Evolutionary conservation across 2,888 invertebrate species (phyloP), one percentile per base, ranked within the genome.

Genomic region (Epistrophella euchroma): DNA sequence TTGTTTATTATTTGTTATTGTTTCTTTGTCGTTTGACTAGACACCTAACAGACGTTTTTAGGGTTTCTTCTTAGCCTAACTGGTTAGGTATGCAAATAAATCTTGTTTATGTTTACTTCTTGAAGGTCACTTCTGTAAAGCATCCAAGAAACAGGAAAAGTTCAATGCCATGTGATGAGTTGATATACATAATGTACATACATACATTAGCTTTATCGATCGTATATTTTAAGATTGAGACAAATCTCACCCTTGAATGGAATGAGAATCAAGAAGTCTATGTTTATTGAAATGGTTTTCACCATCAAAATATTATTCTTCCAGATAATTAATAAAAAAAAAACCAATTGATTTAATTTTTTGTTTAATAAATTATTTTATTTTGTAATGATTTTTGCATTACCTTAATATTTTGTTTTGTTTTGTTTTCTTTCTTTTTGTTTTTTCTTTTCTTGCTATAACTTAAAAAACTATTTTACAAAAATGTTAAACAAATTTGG

Each of bases 301-400:
- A 22, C 5, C 10, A 50, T 4, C 11, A 19, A 47, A 11, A 13
- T 10, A 28, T 25, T 4, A 32, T 32, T n/a, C n/a, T n/a, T n/a
- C n/a, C n/a, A 32, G 32, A 37, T 22, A 55, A 43, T 19, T 15
- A 35, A 70, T 74, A 74, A 13, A 10, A 43, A 70, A 79, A 74
- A 13, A 10, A 43, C n/a, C 22, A 43, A 43, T 40, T n/a, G 4
- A 32, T n/a, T 85, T 68, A 60, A 76, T 52, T 2, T 80, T 76
- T 84, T 84, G 79, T 79, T 76, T 76, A 85, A 85, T 85, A 85
- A 84, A 79, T 85, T 71, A 80, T 68, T 85, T 85, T 85, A 76
- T 85, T 85, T 72, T 60, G 79, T 64, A 73, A 78, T 78, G 78
- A 78, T 7, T 62, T 43, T 17, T 43, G 78, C 78, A 78, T 62